phyloP scores from a whole-genome alignment of 2,113 vertebrate species.

The Serinus canaria region DNA sequence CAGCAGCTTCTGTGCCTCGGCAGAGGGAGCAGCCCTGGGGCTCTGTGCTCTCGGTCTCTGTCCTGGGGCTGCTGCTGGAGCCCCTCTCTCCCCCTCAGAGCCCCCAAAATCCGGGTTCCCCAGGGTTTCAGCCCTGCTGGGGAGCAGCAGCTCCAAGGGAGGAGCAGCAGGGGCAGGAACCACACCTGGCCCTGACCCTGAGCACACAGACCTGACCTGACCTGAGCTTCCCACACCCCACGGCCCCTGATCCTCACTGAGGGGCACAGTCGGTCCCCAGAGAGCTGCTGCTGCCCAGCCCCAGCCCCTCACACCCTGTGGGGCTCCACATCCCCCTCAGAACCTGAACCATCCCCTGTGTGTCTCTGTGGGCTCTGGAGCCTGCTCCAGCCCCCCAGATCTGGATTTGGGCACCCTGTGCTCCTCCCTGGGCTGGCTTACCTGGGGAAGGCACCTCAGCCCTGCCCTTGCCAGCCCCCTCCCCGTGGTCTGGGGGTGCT shows the following conservation, averaged over 20 bases:
- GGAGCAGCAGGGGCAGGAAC: not conserved
- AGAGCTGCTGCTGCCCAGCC: not conserved
- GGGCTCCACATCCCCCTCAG: accelerated
- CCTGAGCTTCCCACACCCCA: accelerated
- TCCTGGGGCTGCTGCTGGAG: not conserved
- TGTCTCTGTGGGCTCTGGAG: not conserved
- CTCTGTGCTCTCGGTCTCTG: not conserved
- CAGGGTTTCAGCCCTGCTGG: accelerated
- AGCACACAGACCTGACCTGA: not conserved
- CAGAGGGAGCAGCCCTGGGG: not conserved
- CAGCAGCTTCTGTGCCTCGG: not conserved
- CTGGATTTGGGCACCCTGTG: not conserved
- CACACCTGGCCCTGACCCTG: accelerated
- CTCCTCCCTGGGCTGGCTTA: not conserved
- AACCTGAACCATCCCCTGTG: accelerated
- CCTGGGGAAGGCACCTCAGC: not conserved
- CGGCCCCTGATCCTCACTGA: accelerated
- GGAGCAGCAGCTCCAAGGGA: not conserved
- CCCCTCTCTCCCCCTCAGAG: not conserved
- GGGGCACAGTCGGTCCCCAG: not conserved
- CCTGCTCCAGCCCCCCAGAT: accelerated
- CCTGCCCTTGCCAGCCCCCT: not conserved
- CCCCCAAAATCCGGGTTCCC: accelerated
- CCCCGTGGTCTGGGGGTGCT: not conserved
- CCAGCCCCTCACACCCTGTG: not conserved